Evolutionary conservation across 2,113 vertebrate genomes (phyloP).

Genomic region (Rhinoptilus africanus): DNA sequence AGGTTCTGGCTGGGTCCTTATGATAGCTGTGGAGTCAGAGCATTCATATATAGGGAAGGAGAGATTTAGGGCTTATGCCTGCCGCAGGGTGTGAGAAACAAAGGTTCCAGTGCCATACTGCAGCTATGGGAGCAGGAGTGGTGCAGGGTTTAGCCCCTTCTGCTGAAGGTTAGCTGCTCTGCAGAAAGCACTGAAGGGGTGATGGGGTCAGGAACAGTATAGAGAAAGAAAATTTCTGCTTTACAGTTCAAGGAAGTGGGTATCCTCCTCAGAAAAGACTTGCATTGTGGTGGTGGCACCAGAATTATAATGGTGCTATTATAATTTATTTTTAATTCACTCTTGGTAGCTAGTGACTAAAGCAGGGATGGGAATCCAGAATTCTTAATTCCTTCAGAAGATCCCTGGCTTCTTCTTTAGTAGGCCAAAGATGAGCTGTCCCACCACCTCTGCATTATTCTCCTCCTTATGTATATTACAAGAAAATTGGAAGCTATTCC

Average conservation of each 20-base stretch:
- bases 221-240: neutral
- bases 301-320: neutral
- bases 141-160: neutral
- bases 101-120: neutral
- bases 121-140: fast-evolving
- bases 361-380: neutral
- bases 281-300: neutral
- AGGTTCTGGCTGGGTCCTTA: neutral
- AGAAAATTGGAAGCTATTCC: neutral
- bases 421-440: neutral
- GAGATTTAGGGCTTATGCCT: neutral
- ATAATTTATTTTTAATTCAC: neutral
- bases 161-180: neutral
- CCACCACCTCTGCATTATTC: neutral
- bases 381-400: neutral
- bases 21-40: neutral
- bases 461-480: neutral
- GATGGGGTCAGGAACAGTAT: neutral
- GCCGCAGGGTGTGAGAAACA: neutral
- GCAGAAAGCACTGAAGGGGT: neutral
- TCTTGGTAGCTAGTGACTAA: neutral
- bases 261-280: neutral
- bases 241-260: neutral
- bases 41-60: neutral
- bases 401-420: neutral